phyloP scores from a whole-genome alignment of 2,888 invertebrate species.

The Lamellibrachia columna region DNA sequence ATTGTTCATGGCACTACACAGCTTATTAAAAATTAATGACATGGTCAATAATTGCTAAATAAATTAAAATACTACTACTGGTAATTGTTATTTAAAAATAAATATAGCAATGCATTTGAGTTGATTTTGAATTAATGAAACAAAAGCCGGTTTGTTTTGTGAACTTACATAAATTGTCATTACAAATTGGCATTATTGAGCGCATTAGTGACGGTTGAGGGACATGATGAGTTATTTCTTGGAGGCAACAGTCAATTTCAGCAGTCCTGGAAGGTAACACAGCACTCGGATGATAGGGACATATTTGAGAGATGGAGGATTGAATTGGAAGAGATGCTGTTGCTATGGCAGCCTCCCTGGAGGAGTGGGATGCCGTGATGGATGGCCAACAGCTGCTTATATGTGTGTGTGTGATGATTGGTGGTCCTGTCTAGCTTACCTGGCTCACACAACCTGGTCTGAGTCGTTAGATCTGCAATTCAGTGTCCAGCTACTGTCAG shows the following conservation, averaged over 20 bases:
- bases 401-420: background rate
- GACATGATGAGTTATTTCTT: background rate
- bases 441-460: background rate
- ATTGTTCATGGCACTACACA: no score
- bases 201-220: background rate
- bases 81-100: no score
- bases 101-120: background rate
- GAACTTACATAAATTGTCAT: background rate
- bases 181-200: background rate
- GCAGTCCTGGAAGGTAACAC: no score
- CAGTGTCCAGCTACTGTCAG: background rate
- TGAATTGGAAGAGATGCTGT: conserved; percentile 5
- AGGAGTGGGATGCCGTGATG: background rate
- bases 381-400: background rate
- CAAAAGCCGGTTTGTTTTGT: background rate
- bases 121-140: background rate
- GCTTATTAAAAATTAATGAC: no score
- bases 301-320: background rate
- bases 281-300: background rate
- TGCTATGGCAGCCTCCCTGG: background rate
- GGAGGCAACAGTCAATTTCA: background rate
- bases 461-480: background rate
- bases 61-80: no score
- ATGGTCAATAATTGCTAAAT: no score
- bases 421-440: background rate